Conservation (phyloP, 2,797 vertebrate genomes). For the Squalus acanthias region DNA sequence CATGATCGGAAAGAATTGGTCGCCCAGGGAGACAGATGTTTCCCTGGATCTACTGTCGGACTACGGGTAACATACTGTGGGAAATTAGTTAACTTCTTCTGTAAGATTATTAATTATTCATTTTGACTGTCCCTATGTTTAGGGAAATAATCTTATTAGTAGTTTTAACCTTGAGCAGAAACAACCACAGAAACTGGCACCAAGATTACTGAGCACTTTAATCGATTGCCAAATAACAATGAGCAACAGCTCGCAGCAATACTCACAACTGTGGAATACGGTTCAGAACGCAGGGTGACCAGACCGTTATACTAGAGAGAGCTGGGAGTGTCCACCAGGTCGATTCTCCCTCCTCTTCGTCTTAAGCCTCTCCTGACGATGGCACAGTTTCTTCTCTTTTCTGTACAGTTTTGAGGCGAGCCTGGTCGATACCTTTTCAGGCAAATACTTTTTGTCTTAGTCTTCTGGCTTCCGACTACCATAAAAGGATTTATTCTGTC, state of each 20-base stretch:
- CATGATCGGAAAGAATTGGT: neutral
- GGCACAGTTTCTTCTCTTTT: neutral
- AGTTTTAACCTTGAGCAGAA: neutral
- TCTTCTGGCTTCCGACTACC: no score
- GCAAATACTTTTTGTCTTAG: no score
- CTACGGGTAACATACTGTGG: neutral
- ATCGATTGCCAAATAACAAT: neutral
- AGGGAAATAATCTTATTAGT: neutral
- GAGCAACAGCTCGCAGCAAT: neutral
- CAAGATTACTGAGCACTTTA: neutral
- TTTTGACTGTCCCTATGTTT: neutral
- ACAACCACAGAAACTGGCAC: neutral
- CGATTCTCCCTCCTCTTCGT: neutral
- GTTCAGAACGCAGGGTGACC: neutral
- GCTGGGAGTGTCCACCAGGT: no score
- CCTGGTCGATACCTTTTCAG: neutral
- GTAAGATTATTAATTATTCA: neutral
- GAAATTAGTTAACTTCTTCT: neutral
- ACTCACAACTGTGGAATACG: neutral
- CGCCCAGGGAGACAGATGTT: neutral
- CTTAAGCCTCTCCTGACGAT: neutral
- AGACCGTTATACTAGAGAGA: neutral
- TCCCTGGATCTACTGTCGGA: neutral
- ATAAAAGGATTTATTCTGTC: no score
- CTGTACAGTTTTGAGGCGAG: neutral